Base-by-base conservation (phyloP, 2,797 vertebrate species). In the Erpetoichthys calabaricus region DNA sequence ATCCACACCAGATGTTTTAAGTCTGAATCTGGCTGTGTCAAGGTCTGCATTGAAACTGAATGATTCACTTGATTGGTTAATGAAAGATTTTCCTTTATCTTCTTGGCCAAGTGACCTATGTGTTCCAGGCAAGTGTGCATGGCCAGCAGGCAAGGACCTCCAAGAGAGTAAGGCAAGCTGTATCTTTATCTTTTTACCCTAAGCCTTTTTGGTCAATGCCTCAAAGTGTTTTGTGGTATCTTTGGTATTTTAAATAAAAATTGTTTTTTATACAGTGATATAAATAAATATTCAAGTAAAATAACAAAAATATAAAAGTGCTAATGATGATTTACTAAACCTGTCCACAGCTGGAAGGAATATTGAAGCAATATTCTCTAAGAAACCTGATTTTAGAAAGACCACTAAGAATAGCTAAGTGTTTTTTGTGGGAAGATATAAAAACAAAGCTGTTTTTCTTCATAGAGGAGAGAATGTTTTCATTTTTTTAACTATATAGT, bases 301-400 rank as follows among this genome's bases (percentile, higher is more conserved):
- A 49, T 7, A 49, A 7, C 7, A 49, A 49, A 49, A 7, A n/a
- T 49, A 49, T n/a, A 42, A 42, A 6, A 3, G 4, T 54, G 53
- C 7, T 54, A 5, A 54, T 54, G 44, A 42, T 41, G 53, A 54
- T 42, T 42, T 54, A 42, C 41, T n/a, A 7, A 8, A 7, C 50
- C 42, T n/a, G 47, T 47, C 42, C 47, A 57, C 44, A 42, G 8
- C 45, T 51, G 42, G 47, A 50, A 58, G 8, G 57, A 50, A 53
- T 59, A 25, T 25, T 51, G 57, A 57, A 45, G 49, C 45, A 54
- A 53, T 54, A 54, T 57, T 45, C 49, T 60, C 51, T 51, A 56
- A 60, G 45, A 45, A 58, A 53, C 60, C 45, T 56, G 57, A 57
- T 56, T 56, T 58, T 61, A 42, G 25, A 54, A 56, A 53, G 59